These are phyloP conservation scores for Pipistrellus pipistrellus DNA, from an alignment of 2,797 vertebrate species.

Conservation along the genomic window DNA sequence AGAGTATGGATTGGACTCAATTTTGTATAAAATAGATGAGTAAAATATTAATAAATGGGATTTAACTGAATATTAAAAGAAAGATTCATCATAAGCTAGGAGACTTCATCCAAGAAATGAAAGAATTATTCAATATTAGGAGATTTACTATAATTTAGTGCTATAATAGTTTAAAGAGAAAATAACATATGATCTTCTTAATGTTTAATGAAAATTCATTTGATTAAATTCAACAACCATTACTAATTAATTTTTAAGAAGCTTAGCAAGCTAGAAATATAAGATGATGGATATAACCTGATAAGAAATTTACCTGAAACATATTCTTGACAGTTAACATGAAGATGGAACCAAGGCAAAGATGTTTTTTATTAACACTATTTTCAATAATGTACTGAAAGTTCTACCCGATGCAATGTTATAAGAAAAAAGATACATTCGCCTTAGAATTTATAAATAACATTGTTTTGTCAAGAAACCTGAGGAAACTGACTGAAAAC, in stretches of 20 bases:
- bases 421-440: not conserved
- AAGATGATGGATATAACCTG: not conserved
- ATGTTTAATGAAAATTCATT: slow-evolving; percentile 41
- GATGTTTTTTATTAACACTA: not conserved
- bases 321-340: not conserved
- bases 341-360: not conserved
- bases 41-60: slow-evolving; percentile 44
- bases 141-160: slow-evolving; percentile 46
- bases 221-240: slow-evolving; percentile 23
- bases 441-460: not conserved
- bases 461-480: not conserved
- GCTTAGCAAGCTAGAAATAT: not conserved
- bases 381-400: not conserved
- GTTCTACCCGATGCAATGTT: not conserved
- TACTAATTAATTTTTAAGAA: slow-evolving; percentile 42
- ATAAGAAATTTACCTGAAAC: slow-evolving; percentile 1
- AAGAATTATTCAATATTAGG: slow-evolving; percentile 42
- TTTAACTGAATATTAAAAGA: slow-evolving; percentile 39
- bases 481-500: not conserved
- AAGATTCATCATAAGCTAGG: not conserved
- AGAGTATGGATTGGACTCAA: not conserved
- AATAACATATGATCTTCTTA: slow-evolving; percentile 6
- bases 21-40: slow-evolving; percentile 23
- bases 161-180: slow-evolving; percentile 46
- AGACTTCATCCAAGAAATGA: slow-evolving; percentile 31